Evolutionary conservation across 1,140 invertebrate genomes (phyloP).

Genomic region (Drosophila ironensis): DNA sequence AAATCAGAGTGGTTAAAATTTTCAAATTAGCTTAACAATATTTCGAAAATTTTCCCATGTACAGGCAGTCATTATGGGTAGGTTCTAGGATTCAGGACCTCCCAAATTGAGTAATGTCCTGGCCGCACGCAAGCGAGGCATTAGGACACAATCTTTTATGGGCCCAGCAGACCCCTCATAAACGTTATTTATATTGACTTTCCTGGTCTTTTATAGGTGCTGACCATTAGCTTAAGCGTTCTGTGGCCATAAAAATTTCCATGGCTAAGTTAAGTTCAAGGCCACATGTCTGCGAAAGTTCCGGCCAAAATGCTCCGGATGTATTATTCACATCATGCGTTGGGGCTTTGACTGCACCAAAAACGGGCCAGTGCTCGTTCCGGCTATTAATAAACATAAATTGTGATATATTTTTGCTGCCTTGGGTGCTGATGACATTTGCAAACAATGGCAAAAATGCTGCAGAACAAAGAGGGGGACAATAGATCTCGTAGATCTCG

Average conservation of each 20-base stretch:
- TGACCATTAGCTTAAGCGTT: slow-evolving; percentile 57
- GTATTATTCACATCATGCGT: slow-evolving; percentile 47
- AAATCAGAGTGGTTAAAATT: too few species aligned
- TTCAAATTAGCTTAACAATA: not conserved
- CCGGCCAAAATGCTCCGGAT: slow-evolving; percentile 37
- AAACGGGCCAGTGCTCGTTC: slow-evolving; percentile 31
- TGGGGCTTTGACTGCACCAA: slow-evolving; percentile 32
- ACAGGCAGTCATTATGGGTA: slow-evolving; percentile 8
- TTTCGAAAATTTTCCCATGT: not conserved
- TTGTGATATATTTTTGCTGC: slow-evolving; percentile 52
- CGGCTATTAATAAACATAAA: slow-evolving; percentile 62
- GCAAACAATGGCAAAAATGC: slow-evolving; percentile 18
- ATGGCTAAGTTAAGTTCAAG: slow-evolving; percentile 64
- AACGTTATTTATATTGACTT: slow-evolving; percentile 71
- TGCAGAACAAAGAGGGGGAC: slow-evolving; percentile 7
- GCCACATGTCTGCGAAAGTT: slow-evolving; percentile 15
- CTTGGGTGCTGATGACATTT: slow-evolving; percentile 41
- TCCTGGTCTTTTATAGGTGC: slow-evolving; percentile 34
- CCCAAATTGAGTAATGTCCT: slow-evolving; percentile 40
- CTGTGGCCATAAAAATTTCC: slow-evolving; percentile 12
- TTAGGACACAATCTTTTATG: slow-evolving; percentile 50
- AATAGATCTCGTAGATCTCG: not conserved
- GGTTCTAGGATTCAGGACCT: slow-evolving; percentile 7
- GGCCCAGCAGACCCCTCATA: slow-evolving; percentile 33
- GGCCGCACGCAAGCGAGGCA: slow-evolving; percentile 38